These are phyloP conservation scores for Punctoribates punctum DNA, from an alignment of 2,888 invertebrate species.

Conservation along the genomic window DNA sequence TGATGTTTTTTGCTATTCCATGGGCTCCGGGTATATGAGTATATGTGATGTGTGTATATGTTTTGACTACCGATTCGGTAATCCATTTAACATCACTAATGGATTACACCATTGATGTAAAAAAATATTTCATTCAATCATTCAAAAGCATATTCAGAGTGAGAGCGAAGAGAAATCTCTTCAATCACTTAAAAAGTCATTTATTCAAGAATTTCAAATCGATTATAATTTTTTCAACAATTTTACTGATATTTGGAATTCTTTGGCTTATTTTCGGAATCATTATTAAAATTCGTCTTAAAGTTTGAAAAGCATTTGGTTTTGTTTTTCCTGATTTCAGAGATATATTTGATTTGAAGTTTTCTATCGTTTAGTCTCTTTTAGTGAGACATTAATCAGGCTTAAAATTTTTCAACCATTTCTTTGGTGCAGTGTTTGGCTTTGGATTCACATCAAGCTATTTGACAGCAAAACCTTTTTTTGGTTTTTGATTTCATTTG, in stretches of 20 bases:
- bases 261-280: not conserved
- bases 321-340: not conserved
- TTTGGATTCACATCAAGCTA: conserved; percentile 3
- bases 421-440: not conserved
- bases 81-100: not conserved
- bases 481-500: not conserved
- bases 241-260: not conserved
- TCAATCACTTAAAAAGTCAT: conserved; percentile 12
- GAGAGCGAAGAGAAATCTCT: not conserved
- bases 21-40: no score
- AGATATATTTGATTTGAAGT: not conserved
- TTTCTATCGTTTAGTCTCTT: not conserved
- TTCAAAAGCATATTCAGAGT: no score
- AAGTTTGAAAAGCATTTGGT: not conserved
- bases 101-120: not conserved
- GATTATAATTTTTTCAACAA: not conserved
- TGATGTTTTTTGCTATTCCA: not conserved
- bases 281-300: not conserved
- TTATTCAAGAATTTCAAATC: not conserved
- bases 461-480: not conserved
- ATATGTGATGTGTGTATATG: not conserved
- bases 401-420: not conserved
- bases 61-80: not conserved
- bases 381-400: not conserved
- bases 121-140: conserved; percentile 1